Conservation (phyloP, 2,888 invertebrate genomes). For the Oxystoma pomonae region DNA sequence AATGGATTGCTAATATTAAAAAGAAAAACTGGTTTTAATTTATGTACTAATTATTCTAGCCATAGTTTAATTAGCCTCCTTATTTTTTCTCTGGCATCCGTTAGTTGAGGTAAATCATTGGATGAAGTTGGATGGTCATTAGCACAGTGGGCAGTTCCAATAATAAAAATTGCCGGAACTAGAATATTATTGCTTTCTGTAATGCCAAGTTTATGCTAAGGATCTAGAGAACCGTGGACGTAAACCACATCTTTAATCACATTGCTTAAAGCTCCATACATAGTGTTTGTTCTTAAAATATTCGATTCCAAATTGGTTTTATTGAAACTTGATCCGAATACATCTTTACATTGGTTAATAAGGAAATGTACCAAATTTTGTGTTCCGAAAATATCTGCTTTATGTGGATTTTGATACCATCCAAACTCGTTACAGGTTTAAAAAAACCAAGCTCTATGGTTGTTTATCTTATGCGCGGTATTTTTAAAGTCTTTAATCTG, state of each 20-base stretch:
- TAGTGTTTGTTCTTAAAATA: constrained; percentile 68
- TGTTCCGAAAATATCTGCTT: constrained; percentile 64
- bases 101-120: constrained; percentile 64
- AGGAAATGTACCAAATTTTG: constrained; percentile 74
- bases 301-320: constrained; percentile 54
- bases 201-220: constrained; percentile 80
- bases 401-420: constrained; percentile 81
- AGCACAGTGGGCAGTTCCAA: constrained; percentile 92
- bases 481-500: constrained; percentile 68
- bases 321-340: constrained; percentile 73
- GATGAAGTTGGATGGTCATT: constrained; percentile 80
- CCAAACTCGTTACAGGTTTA: no score
- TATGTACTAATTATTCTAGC: no score
- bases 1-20: no score
- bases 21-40: no score
- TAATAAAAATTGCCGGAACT: constrained; percentile 73
- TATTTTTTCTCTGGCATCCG: constrained; percentile 63
- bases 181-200: no score
- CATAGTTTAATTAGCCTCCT: no score
- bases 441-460: no score
- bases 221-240: constrained; percentile 85
- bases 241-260: constrained; percentile 72
- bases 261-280: no score
- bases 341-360: constrained; percentile 74
- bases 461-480: no score